Evolutionary conservation across 2,888 invertebrate genomes (phyloP).

Genomic region (Agrochola lychnidis): DNA sequence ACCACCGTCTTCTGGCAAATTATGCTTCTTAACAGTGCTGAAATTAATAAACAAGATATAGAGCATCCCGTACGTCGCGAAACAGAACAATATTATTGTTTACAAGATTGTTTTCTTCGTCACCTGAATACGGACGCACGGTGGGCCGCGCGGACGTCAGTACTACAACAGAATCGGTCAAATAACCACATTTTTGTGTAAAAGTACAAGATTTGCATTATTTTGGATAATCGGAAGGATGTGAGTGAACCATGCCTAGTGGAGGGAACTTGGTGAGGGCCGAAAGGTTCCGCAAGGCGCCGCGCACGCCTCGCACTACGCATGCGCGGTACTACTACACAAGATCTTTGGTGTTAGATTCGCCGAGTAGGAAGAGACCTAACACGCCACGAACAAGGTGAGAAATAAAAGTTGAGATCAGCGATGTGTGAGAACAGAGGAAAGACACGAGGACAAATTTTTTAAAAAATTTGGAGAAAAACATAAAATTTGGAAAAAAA

Average conservation of each 20-base stretch:
- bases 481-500: neutral
- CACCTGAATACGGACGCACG: constrained; percentile 77
- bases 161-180: constrained; percentile 64
- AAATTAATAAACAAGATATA: constrained; percentile 58
- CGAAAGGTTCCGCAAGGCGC: constrained; percentile 81
- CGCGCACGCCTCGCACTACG: constrained; percentile 76
- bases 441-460: too few species aligned
- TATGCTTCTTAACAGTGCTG: constrained; percentile 4
- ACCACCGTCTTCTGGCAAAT: neutral
- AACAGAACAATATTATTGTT: constrained; percentile 86
- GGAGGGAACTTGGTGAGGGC: constrained; percentile 79
- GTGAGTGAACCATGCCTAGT: constrained; percentile 81
- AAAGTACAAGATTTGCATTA: constrained; percentile 62
- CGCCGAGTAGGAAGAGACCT: constrained; percentile 68
- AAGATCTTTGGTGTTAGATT: constrained; percentile 78
- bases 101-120: constrained; percentile 84
- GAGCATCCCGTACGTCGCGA: constrained; percentile 76
- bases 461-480: neutral
- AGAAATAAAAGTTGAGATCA: constrained; percentile 41
- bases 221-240: constrained; percentile 67
- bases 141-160: constrained; percentile 74
- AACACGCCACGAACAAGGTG: constrained; percentile 75
- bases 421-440: neutral
- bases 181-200: constrained; percentile 53
- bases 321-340: constrained; percentile 84